Base-by-base conservation (phyloP, 2,888 invertebrate species). In the Drosophila meridionalis region DNA sequence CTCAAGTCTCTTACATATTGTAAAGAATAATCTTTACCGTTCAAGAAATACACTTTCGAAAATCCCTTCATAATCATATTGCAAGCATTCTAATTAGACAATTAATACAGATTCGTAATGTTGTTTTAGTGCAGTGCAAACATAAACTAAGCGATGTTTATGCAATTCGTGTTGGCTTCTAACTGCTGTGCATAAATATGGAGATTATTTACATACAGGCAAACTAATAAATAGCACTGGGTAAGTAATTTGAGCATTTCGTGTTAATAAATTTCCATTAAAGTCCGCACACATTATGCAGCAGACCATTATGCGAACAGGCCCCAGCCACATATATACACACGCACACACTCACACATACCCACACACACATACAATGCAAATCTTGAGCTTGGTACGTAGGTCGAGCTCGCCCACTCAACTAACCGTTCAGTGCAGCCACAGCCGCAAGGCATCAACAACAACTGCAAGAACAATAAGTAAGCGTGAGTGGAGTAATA, bases 241-340 rank as follows among this genome's bases (percentile, higher is more conserved):
- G 38, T 40, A 30, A 57, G 59, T 58, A 73, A 65, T 83, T 58
- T 66, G 62, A 64, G 68, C 63, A 66, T 50, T 81, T 69, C 32
- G 50, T 73, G 61, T 76, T 85, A 66, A 85, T 85, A 80, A 85
- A 76, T 80, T 73, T 61, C 26, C 55, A 83, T 87, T 87, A 85
- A 83, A 82, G 80, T 45, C 42, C 32, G 28, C 34, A 52, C 53
- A 53, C 53, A 76, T 45, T 57, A 62, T 58, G 64, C 75, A 80
- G 42, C 60, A 75, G 79, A 67, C 76, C 76, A 50, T 74, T 63
- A 78, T 63, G 53, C 48, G 26, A 42, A 60, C 32, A 42, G 11
- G n/a, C 7, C 9, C 14, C 52, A 20, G 12, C 58, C 43, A 45
- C 36, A 36, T 2, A 36, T n/a, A 3, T 8, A 43, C 42, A 12